Base-by-base conservation (phyloP, 2,797 vertebrate species). In the Microctenopoma stevenorrisi region DNA sequence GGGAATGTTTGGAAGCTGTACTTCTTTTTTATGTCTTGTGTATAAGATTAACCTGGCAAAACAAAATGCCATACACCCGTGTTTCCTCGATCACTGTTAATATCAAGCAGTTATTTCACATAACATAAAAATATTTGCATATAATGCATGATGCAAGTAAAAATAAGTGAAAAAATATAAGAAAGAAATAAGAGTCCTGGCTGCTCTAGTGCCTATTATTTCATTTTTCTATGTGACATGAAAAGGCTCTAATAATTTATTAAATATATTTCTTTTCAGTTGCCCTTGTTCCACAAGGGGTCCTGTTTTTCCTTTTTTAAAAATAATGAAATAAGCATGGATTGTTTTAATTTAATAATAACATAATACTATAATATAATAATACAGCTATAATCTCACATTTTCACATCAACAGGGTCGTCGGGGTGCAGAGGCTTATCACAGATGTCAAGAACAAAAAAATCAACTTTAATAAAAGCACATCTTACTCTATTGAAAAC, bases 251-350 rank as follows among this genome's bases (percentile, higher is more conserved):
- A 50, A 42, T 64, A 26, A 40, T 58, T 68, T 53, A 15, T 60
- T 65, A 13, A 64, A 40, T 75, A 46, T 43, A 55, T 63, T 50
- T 28, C 2, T 40, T 62, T 46, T 51, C 28, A 22, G 18, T 26
- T 1, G n/a, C 48, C 52, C 33, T 46, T 63, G 40, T 16, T 11
- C n/a, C 4, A 2, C 38, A 18, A 46, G 6, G 47, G 42, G 42
- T 42, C 71, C 44, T 1, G 0, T 55, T 44, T 68, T 74, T 68
- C 70, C 74, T 82, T 74, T 33, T 33, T 33, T 33, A 14, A 46
- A 13, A 12, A 63, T 30, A 68, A 54, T 28, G 3, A 1, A 70
- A 55, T 66, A 8, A 54, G 1, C 6, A 51, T 52, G 5, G 55
- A 50, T 60, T 44, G 10, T 13, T 68, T 46, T 50, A 13, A 55